phyloP scores from a whole-genome alignment of 2,113 vertebrate genomes.

The Brachypodius melanocephalos region DNA sequence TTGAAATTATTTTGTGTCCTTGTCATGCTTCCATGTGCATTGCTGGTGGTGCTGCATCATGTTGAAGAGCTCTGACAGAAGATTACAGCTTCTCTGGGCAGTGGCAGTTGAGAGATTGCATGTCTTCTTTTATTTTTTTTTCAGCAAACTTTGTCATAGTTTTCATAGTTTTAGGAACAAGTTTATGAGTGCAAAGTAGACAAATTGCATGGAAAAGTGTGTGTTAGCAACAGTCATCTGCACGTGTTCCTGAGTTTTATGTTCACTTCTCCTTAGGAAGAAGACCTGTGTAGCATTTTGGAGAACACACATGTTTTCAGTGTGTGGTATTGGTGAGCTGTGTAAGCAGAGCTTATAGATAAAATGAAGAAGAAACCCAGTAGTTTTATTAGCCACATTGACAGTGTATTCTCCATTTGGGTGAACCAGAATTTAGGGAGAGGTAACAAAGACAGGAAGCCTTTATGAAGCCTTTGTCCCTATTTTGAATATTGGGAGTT shows the following conservation, averaged over 20 bases:
- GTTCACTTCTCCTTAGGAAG: neutral
- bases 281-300: neutral
- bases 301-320: neutral
- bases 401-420: neutral
- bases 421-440: neutral
- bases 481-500: neutral
- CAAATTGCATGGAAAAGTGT: neutral
- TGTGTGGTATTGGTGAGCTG: neutral
- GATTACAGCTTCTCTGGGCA: neutral
- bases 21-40: neutral
- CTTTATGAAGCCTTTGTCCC: neutral
- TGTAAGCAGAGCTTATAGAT: neutral
- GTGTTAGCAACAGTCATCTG: neutral
- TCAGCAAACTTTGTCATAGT: neutral
- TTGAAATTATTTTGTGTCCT: neutral
- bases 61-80: neutral
- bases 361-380: neutral
- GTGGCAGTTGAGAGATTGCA: neutral
- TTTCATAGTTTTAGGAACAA: neutral
- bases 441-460: neutral
- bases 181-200: neutral
- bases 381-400: neutral
- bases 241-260: neutral
- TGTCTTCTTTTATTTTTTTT: neutral
- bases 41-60: fast-evolving